Percentiles rank a stretch among this genome's conserved stretches.
Conservation (phyloP, 1,140 invertebrate species). For the Hylaeus anthracinus region DNA sequence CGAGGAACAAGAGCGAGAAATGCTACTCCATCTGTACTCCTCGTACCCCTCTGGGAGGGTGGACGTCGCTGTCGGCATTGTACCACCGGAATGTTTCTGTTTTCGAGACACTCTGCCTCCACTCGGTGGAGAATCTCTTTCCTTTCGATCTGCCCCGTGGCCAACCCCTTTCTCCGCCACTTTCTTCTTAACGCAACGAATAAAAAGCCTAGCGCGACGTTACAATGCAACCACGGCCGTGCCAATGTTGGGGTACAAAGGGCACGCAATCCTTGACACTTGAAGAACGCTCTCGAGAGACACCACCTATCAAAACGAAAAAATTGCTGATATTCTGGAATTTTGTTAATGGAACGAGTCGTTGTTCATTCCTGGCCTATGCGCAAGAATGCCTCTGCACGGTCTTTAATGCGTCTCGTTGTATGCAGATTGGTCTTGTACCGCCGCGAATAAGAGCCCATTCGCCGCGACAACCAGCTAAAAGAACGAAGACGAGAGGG, state of each 20-base stretch:
- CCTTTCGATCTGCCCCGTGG: not conserved
- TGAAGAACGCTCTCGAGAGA: too few species aligned
- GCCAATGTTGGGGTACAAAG: too few species aligned
- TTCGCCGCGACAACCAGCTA: slow-evolving; percentile 8
- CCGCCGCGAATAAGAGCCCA: slow-evolving; percentile 2
- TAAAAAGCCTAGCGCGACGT: slow-evolving; percentile 23
- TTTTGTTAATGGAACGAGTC: too few species aligned
- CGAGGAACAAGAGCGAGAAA: slow-evolving; percentile 23
- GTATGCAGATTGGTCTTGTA: slow-evolving; percentile 28
- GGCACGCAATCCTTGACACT: too few species aligned
- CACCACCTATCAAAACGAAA: too few species aligned
- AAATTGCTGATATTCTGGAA: too few species aligned
- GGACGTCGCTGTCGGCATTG: slow-evolving; percentile 50
- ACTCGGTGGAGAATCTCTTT: not conserved
- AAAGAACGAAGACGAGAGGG: slow-evolving; percentile 3
- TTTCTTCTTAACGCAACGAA: slow-evolving; percentile 23
- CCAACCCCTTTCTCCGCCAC: not conserved
- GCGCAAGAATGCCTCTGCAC: too few species aligned
- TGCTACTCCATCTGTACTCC: not conserved
- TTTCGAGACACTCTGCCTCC: slow-evolving; percentile 51
- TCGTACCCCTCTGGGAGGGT: slow-evolving; percentile 2
- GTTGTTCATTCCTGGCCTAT: too few species aligned
- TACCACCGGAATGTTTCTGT: slow-evolving; percentile 61
- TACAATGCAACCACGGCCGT: slow-evolving; percentile 5
- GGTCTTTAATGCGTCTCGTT: not conserved